phyloP scores from a whole-genome alignment of 2,113 vertebrate species.

The Anoura caudifer region DNA sequence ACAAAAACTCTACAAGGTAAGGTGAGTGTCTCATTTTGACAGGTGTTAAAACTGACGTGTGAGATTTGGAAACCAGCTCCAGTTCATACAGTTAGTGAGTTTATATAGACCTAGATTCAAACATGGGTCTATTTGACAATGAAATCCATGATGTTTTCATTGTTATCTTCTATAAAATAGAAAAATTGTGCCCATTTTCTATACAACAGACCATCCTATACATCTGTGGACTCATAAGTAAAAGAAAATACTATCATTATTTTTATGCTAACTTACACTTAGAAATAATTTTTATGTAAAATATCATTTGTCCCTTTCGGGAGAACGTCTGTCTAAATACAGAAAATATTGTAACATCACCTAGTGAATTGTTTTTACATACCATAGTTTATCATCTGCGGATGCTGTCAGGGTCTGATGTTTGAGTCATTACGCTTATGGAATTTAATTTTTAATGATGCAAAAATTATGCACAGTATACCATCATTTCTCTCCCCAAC shows the following conservation, averaged over 20 bases:
- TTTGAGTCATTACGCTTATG: slow-evolving; percentile 69
- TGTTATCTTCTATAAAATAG: not conserved
- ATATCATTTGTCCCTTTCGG: slow-evolving; percentile 30
- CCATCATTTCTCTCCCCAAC: slow-evolving; percentile 56
- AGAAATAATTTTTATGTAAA: slow-evolving; percentile 54
- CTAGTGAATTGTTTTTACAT: slow-evolving; percentile 65
- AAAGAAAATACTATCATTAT: slow-evolving; percentile 44
- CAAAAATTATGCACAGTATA: slow-evolving; percentile 59
- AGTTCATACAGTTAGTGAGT: not conserved
- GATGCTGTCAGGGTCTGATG: slow-evolving; percentile 52
- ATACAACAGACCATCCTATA: not conserved
- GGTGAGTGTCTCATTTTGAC: not conserved
- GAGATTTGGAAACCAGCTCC: not conserved
- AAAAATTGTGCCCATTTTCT: not conserved
- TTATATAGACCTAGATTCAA: not conserved
- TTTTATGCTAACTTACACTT: not conserved
- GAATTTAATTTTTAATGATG: slow-evolving; percentile 79
- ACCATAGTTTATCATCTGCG: slow-evolving; percentile 47
- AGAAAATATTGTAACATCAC: slow-evolving; percentile 65
- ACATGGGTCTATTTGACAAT: not conserved
- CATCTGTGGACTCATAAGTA: not conserved
- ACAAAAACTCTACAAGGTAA: not conserved
- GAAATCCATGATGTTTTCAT: not conserved
- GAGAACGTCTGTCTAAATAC: slow-evolving; percentile 56
- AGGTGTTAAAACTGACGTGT: not conserved